Base-by-base conservation (phyloP, 2,797 vertebrate genomes). In the Leuciscus waleckii region DNA sequence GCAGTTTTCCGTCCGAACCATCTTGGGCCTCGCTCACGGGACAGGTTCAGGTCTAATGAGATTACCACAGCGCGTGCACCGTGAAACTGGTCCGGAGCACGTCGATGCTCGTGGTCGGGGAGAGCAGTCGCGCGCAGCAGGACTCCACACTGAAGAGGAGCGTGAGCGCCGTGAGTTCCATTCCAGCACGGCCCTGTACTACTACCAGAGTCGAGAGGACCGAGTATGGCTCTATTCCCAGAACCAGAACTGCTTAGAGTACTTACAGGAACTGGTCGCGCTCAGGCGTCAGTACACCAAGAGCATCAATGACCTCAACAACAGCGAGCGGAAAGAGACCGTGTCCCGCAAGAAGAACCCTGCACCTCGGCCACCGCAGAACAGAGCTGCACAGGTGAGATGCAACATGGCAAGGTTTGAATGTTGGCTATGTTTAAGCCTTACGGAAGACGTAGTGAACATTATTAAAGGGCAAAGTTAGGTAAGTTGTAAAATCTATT, bases 201-300 rank as follows among this genome's bases (percentile, higher is more conserved):
- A 94, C 84, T 96, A 97, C 83, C 94, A 95, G 89, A 96, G 94
- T 86, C 97, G 96, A 17, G 98, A 98, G 87, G 97, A 99, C 90
- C 91, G 93, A 41, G 94, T 97, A 2, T 99, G 97, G 98, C 94
- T 98, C 88, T 96, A 95, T 89, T 95, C 96, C 1, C 97, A 97
- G 92, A 96, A 97, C 75, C 98, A 97, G 90, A 96, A 98, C 92
- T 99, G 97, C 75, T 90, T 99, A 74, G 97, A 97, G 88, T 99
- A 99, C 87, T 91, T 99, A 79, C 97, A 98, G 89, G 98, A 98
- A 3, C 94, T 99, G 11, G 95, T 99, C 88, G 97, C 97, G 32
- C 91, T 99, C 91, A 95, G 98, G 82, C 95, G 95, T 41, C 97
- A 97, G 19, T 99, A 99, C 71, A 94, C 96, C 5, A 94, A 96